phyloP scores from a whole-genome alignment of 2,797 vertebrate species.

The Argya squamiceps region DNA sequence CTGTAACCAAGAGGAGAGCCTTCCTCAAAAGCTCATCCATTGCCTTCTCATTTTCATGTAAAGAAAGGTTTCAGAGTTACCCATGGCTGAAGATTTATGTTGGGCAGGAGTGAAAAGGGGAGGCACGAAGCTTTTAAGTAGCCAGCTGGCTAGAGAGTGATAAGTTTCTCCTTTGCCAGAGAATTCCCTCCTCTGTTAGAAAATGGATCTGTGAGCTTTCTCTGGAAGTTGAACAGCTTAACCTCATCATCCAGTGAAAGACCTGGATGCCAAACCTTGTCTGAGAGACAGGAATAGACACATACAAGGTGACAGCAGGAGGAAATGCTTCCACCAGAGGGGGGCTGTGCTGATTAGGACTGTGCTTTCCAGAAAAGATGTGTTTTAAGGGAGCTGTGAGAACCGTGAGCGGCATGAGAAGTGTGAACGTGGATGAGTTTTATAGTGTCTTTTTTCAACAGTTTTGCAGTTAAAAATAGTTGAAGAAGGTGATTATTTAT shows the following conservation, averaged over 20 bases:
- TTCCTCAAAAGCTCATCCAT: not conserved
- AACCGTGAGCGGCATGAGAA: not conserved
- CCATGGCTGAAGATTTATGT: not conserved
- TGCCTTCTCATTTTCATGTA: not conserved
- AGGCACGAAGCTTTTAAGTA: not conserved
- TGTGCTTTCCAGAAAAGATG: not conserved
- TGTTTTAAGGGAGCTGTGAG: not conserved
- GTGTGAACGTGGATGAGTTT: not conserved
- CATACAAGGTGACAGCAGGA: not conserved
- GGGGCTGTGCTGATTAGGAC: not conserved
- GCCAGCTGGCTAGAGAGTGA: not conserved
- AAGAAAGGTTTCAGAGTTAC: not conserved
- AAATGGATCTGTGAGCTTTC: not conserved
- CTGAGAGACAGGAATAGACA: not conserved
- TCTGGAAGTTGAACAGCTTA: conserved; percentile 3
- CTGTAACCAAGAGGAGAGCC: not conserved
- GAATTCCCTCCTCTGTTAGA: not conserved
- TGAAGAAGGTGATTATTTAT: not conserved
- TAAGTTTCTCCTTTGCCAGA: conserved; percentile 5
- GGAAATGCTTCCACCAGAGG: not conserved
- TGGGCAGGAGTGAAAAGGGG: not conserved
- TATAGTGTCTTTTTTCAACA: not conserved
- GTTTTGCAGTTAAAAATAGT: not conserved
- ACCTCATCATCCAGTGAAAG: not conserved
- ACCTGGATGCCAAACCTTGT: not conserved